Conservation (phyloP, 2,888 invertebrate species). For the Ptychoptera albimana region DNA sequence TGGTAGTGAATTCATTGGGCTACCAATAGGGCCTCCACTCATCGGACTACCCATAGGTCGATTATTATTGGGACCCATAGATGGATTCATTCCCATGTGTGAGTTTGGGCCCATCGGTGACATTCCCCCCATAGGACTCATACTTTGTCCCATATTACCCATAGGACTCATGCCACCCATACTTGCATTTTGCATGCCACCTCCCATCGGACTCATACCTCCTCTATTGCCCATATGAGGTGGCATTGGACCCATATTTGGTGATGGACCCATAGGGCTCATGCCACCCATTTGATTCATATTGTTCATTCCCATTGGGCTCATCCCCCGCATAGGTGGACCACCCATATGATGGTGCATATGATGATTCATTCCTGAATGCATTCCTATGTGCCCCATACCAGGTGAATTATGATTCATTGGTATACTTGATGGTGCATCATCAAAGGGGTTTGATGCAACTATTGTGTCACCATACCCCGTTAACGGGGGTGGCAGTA, state of each 20-base stretch:
- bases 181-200: constrained; percentile 38
- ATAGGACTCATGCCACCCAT: constrained; percentile 35
- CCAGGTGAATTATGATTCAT: constrained; percentile 37
- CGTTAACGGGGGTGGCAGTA: constrained; percentile 62
- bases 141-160: constrained; percentile 33
- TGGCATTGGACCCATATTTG: constrained; percentile 26
- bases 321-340: constrained; percentile 39
- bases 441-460: constrained; percentile 90
- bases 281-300: constrained; percentile 41
- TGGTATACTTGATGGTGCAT: constrained; percentile 47
- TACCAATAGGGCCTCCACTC: constrained; percentile 37
- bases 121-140: constrained; percentile 50
- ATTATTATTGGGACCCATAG: constrained; percentile 34
- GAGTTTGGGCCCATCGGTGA: constrained; percentile 52
- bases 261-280: constrained; percentile 33
- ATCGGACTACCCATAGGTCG: constrained; percentile 57
- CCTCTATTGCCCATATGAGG: constrained; percentile 23
- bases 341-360: constrained; percentile 26
- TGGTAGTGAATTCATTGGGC: constrained; percentile 55
- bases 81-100: constrained; percentile 47
- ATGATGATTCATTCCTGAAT: constrained; percentile 22
- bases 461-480: constrained; percentile 89
- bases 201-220: constrained; percentile 13
- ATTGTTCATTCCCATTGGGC: constrained; percentile 32
- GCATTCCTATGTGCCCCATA: constrained; percentile 43